phyloP scores from a whole-genome alignment of 2,797 vertebrate genomes.

The Podargus strigoides region DNA sequence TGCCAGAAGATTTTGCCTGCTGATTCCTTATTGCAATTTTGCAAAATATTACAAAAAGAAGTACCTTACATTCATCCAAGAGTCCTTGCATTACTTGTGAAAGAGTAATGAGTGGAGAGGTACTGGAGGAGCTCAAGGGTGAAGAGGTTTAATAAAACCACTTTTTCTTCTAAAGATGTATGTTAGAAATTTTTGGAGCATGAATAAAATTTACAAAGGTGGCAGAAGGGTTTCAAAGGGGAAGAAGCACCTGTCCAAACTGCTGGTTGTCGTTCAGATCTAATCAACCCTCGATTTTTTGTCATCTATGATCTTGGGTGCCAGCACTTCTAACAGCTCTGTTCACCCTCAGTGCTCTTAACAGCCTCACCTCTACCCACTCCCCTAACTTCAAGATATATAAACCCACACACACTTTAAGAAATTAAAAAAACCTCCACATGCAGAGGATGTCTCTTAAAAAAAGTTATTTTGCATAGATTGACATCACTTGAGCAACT shows the following conservation, averaged over 20 bases:
- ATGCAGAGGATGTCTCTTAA: not conserved
- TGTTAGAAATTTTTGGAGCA: not conserved
- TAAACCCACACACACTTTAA: not conserved
- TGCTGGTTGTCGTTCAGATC: not conserved
- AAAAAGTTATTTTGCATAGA: not conserved
- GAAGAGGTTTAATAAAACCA: not conserved
- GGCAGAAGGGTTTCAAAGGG: not conserved
- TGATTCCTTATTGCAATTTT: not conserved
- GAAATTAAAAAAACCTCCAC: not conserved
- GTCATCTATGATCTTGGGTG: not conserved
- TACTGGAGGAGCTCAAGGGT: not conserved
- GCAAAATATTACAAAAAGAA: not conserved
- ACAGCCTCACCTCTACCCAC: not conserved
- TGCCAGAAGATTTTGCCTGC: constrained; percentile 11
- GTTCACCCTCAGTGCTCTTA: not conserved
- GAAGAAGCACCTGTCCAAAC: not conserved
- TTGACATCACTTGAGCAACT: not conserved
- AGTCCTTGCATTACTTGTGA: not conserved
- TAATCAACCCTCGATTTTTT: not conserved
- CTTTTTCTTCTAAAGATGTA: not conserved
- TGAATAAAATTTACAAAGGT: not conserved
- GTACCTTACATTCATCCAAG: not conserved
- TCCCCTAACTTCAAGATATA: not conserved
- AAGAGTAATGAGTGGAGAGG: not conserved
- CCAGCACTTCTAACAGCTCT: not conserved